Percentiles rank a stretch among this genome's conserved stretches.
phyloP scores from a whole-genome alignment of 1,140 invertebrate genomes.

The Lepidostoma basale region DNA sequence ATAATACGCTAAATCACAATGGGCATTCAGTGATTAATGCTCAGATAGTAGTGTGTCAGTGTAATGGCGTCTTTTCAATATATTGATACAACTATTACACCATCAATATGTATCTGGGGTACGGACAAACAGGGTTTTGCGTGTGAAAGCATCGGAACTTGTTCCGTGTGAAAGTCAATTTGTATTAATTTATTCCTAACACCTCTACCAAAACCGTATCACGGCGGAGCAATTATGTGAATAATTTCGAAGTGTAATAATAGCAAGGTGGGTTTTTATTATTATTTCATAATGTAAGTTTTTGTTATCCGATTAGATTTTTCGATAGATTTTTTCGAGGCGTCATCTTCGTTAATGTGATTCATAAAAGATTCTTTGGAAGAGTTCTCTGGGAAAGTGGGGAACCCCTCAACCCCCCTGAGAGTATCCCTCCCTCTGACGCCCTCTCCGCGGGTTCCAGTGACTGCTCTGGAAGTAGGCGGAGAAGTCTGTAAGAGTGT shows the following conservation, averaged over 20 bases:
- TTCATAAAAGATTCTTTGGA: neutral
- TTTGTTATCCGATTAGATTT: neutral
- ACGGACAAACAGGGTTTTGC: constrained; percentile 25
- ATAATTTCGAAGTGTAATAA: neutral
- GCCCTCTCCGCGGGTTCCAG: constrained; percentile 1
- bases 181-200: constrained; percentile 39
- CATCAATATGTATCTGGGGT: constrained; percentile 34
- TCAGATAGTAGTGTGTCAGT: constrained; percentile 1
- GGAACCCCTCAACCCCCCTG: constrained; percentile 4
- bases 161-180: constrained; percentile 44
- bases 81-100: constrained; percentile 26
- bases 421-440: constrained; percentile 22
- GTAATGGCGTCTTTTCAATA: neutral
- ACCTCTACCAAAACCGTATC: constrained; percentile 12
- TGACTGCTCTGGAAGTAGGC: neutral
- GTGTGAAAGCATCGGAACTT: constrained; percentile 23
- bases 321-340: neutral
- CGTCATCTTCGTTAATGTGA: neutral
- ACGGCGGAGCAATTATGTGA: constrained; percentile 1
- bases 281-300: neutral
- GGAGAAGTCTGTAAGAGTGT: neutral
- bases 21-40: constrained; percentile 27
- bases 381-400: neutral
- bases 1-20: constrained; percentile 12
- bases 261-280: neutral